Conservation (phyloP, 1,140 invertebrate genomes). For the Hirudo medicinalis region DNA sequence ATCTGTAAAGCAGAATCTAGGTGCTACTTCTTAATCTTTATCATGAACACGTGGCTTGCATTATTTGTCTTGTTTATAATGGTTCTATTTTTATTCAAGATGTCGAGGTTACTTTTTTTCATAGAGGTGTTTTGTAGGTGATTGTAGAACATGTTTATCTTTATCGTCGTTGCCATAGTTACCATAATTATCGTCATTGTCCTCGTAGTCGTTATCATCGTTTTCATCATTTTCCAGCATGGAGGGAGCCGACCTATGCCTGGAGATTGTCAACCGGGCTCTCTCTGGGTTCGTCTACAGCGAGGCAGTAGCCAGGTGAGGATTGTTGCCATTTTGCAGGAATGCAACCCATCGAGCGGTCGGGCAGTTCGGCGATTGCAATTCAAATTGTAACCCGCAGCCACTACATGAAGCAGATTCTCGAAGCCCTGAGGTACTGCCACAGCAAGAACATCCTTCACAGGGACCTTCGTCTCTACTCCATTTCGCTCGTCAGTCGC, state of each 20-base stretch:
- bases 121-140: no score
- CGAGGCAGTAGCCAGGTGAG: slow-evolving; percentile 90
- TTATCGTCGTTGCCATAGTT: neutral
- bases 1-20: no score
- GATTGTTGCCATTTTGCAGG: neutral
- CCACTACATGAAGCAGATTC: slow-evolving; percentile 92
- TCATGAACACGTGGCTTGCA: no score
- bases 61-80: no score
- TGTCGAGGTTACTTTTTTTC: no score
- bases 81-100: no score
- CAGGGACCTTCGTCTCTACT: slow-evolving; percentile 85
- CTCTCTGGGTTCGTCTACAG: slow-evolving; percentile 93
- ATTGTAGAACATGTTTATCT: neutral
- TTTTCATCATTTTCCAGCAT: slow-evolving; percentile 55
- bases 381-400: slow-evolving; percentile 42
- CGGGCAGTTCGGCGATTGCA: no score
- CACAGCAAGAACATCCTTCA: slow-evolving; percentile 94
- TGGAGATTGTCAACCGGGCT: slow-evolving; percentile 89
- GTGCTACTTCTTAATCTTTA: no score
- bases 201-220: neutral
- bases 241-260: slow-evolving; percentile 94
- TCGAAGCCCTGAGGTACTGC: slow-evolving; percentile 85
- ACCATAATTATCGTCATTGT: neutral
- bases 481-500: slow-evolving; percentile 77
- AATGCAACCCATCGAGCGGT: no score